Base-by-base conservation (phyloP, 1,140 invertebrate genomes). In the Nasonia vitripennis region DNA sequence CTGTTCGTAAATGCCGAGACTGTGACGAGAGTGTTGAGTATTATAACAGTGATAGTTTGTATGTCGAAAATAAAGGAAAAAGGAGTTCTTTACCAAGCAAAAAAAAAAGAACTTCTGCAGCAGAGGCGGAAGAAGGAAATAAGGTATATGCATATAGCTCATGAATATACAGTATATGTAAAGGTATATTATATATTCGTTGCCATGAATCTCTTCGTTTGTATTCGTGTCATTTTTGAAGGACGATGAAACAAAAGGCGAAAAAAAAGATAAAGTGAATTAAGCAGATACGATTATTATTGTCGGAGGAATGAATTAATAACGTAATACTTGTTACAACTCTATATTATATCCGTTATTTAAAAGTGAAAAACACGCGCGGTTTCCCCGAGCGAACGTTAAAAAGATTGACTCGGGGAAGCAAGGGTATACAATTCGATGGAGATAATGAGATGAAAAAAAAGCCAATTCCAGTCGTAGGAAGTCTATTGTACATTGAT, bases 401-500 rank as follows among this genome's bases (percentile, higher is more conserved):
- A 87, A 17, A 70, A 55, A 79, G 41, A 86, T 87, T 88, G 70
- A 87, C 37, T 87, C 71, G 86, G 81, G 83, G 78, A 88, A 87
- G 83, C 34, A 23, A 73, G 70, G 51, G n/a, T 81, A 85, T 77
- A 81, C 23, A 78, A 71, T 78, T 86, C n/a, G 17, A 81, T 68
- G 73, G 68, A 7, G 11, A 70, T 89, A 88, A 68, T 79, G 88
- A 90, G 45, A 27, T 27, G 27, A 51, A 81, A 83, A 74, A 23
- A 71, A 79, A 73, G 51, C 81, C 51, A 89, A 91, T 89, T 91
- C 85, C 89, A 90, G 90, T 89, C 88, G 91, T 93, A 93, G 92
- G 89, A 88, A 90, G 91, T 93, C 89, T 92, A 93, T 93, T 93
- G 92, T 93, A 93, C 90, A 93, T 93, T 93, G 90, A 92, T 93